Evolutionary conservation across 2,797 vertebrate genomes (phyloP), one percentile per base, ranked within the genome.

Genomic region (Mastacembelus armatus): DNA sequence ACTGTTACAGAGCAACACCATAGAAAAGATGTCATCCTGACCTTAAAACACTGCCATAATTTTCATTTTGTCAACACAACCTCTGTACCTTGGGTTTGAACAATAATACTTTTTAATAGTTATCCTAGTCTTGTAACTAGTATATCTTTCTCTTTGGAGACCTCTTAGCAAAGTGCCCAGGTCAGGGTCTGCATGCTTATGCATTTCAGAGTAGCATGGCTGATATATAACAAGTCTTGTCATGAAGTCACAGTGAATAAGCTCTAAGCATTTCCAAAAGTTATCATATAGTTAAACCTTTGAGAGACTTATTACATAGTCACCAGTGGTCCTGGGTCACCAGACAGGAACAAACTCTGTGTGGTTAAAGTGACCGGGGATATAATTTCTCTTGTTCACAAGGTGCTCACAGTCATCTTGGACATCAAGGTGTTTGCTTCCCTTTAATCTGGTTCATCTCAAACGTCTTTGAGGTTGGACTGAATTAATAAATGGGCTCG

Each of bases 391-490:
- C 69, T 78, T 70, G 61, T 77, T 81, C 74, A 85, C 81, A 80
- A 81, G 89, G 89, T 92, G 87, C 86, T 87, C 66, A 80, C 54
- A 15, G 79, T 73, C 72, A 77, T 82, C 70, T 71, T 80, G 75
- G 81, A 88, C 50, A 4, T 87, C 68, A 66, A 80, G 73, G 78
- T 74, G 60, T 90, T 88, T 89, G 77, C 81, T 91, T 91, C 90
- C 89, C 91, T 92, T 93, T 92, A 93, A 92, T 83, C 76, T 65
- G 77, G 80, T 87, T 85, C 71, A 71, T 84, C 79, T 85, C 80
- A 73, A 78, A 78, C 78, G 75, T 66, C 58, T 48, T 81, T 75
- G 77, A 77, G 77, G 77, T 87, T 59, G 77, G 76, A 89, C 85
- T 77, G 66, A 75, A 83, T 65, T 49, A 81, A 67, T 56, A 60